Conservation (phyloP, 2,797 vertebrate species). For the Eulemur mongoz region DNA sequence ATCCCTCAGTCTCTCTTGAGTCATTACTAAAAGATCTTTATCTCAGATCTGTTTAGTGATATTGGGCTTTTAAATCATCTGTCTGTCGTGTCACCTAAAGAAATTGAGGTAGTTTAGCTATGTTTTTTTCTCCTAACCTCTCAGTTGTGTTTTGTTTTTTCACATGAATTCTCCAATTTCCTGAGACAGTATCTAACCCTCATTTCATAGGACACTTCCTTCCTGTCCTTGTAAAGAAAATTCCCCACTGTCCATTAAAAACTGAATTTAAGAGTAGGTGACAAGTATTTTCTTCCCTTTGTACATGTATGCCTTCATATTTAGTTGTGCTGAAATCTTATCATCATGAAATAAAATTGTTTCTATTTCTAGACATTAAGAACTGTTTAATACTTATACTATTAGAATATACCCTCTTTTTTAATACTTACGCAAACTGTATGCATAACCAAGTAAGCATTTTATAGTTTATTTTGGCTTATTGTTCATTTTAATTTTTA, state of each 20-base stretch:
- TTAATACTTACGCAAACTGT: background rate
- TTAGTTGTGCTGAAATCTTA: background rate
- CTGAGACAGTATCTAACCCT: background rate
- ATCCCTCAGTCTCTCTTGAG: background rate
- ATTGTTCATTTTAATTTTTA: background rate
- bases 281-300: background rate
- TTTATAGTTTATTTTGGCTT: background rate
- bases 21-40: background rate
- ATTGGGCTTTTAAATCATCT: background rate
- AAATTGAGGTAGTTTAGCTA: background rate
- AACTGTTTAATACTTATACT: background rate
- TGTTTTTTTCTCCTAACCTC: background rate
- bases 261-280: background rate
- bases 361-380: background rate
- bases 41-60: background rate
- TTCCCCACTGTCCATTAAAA: background rate
- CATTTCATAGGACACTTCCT: background rate
- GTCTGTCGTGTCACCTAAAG: background rate
- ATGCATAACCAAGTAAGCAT: background rate
- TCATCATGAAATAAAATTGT: background rate
- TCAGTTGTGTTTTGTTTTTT: background rate
- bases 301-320: background rate
- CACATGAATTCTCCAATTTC: background rate
- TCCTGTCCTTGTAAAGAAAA: background rate
- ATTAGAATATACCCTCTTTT: background rate